phyloP scores from a whole-genome alignment of 1,140 invertebrate genomes.

The Drosophila triauraria region DNA sequence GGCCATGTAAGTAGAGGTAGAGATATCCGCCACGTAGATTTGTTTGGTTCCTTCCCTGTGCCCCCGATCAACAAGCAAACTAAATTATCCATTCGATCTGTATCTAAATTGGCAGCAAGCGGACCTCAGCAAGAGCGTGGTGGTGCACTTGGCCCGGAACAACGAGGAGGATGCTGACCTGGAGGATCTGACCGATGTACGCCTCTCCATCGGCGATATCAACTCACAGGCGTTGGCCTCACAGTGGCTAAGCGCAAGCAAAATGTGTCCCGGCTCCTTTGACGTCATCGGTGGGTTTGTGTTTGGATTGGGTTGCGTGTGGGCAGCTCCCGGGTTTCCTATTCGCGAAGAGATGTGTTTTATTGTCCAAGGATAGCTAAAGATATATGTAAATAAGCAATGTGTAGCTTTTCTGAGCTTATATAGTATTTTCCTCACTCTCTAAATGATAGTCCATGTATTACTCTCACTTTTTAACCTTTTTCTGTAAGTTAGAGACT shows the following conservation, averaged over 20 bases:
- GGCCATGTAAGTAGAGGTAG: conserved; percentile 69
- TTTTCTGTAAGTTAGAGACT: not conserved
- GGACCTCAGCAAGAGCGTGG: conserved; percentile 69
- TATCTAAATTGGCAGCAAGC: conserved; percentile 59
- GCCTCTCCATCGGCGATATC: conserved; percentile 60
- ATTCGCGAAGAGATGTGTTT: conserved; percentile 6
- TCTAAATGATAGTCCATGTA: not conserved
- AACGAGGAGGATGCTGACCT: conserved; percentile 76
- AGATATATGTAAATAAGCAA: not conserved
- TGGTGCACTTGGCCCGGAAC: conserved; percentile 79
- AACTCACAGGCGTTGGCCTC: conserved; percentile 74
- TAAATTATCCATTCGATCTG: not conserved
- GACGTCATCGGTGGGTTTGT: conserved; percentile 72
- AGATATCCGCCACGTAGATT: conserved; percentile 63
- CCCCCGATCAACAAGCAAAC: conserved; percentile 4
- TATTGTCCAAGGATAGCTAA: not conserved
- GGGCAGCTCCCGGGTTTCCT: not conserved
- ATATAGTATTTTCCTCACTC: not conserved
- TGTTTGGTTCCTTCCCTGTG: conserved; percentile 19
- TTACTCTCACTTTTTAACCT: no score
- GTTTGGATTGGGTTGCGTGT: not conserved
- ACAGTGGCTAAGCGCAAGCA: conserved; percentile 78
- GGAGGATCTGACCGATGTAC: conserved; percentile 55
- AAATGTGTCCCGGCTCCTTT: conserved; percentile 84
- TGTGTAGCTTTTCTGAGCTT: not conserved